Evolutionary conservation across 2,797 vertebrate species (phyloP), one percentile per base, ranked within the genome.

Genomic region (Brachymystax lenok): DNA sequence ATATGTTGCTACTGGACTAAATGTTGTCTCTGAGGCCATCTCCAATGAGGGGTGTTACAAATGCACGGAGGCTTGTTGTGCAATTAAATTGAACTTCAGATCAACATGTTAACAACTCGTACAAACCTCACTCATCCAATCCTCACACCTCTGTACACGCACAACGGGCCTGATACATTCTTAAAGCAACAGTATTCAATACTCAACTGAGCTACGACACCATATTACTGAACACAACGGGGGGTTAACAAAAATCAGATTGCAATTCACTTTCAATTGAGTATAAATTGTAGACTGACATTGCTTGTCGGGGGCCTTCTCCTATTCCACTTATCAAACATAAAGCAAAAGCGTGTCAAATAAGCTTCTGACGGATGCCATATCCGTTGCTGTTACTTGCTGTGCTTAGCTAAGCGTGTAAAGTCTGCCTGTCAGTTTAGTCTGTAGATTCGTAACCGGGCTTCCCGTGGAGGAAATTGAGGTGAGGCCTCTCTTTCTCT

Each of bases 331-430:
- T 35, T n/a, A 33, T 73, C n/a, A 73, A 61, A 73, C 28, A 40
- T 59, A 61, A 21, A 35, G 33, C 16, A 30, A 40, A 73, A 40
- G 56, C 40, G 40, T 46, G 40, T 46, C 40, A 46, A 46, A 46
- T 46, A 46, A 46, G 40, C 72, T 61, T 21, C 33, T 63, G 72
- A 73, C 72, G 35, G 72, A 35, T 30, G 28, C 27, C 19, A 30
- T 21, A 35, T 73, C 56, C 30, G 13, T 35, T 13, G 17, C 54
- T 30, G 33, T 46, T 52, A 6, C 30, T 61, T n/a, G 14, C 72
- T 40, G 56, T 33, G 72, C 33, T 61, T 24, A 73, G 59, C 56
- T n/a, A 73, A 73, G 72, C 72, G 5, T 46, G 40, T 21, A 56
- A 7, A 13, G 28, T 21, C 40, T 50, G 69, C 40, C 35, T 51